phyloP scores from a whole-genome alignment of 1,140 invertebrate genomes.

The Drosophila littoralis region DNA sequence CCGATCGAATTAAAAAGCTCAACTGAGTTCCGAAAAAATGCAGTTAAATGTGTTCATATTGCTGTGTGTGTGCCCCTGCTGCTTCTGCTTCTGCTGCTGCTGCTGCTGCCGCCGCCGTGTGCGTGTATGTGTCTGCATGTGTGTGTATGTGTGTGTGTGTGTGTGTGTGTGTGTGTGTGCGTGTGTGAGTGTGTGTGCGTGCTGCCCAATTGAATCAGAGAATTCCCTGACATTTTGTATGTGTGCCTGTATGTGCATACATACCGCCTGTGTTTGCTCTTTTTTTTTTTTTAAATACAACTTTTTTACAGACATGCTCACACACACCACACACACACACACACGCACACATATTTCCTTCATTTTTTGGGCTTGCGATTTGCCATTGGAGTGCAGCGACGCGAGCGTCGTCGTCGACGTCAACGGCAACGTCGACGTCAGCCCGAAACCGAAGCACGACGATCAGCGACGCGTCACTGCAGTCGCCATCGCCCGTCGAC shows the following conservation, averaged over 20 bases:
- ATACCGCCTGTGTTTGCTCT: slow-evolving; percentile 55
- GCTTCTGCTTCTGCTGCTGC: slow-evolving; percentile 23
- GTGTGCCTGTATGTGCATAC: slow-evolving; percentile 44
- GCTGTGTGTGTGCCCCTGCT: slow-evolving; percentile 25
- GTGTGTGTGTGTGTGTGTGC: slow-evolving; percentile 35
- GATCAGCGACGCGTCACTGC: slow-evolving; percentile 26
- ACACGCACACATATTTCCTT: slow-evolving; percentile 47
- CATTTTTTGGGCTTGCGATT: slow-evolving; percentile 57
- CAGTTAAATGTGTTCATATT: slow-evolving; percentile 68
- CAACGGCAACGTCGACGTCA: slow-evolving; percentile 19
- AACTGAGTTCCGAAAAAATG: slow-evolving; percentile 84
- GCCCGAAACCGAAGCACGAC: slow-evolving; percentile 33
- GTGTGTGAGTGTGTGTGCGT: slow-evolving; percentile 44
- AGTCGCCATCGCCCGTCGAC: slow-evolving; percentile 11
- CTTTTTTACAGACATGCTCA: slow-evolving; percentile 23
- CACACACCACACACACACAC: slow-evolving; percentile 8
- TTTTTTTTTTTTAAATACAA: slow-evolving; percentile 60
- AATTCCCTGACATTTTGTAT: slow-evolving; percentile 46
- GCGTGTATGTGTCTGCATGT: slow-evolving; percentile 10
- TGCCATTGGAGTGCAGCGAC: slow-evolving; percentile 65
- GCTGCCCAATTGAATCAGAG: slow-evolving; percentile 81
- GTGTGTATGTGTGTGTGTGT: slow-evolving; percentile 42
- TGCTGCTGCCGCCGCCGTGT: slow-evolving; percentile 19
- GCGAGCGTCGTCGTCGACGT: not conserved
- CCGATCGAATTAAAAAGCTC: slow-evolving; percentile 84